phyloP scores from a whole-genome alignment of 2,888 invertebrate species.

The Drosophila ustulata region DNA sequence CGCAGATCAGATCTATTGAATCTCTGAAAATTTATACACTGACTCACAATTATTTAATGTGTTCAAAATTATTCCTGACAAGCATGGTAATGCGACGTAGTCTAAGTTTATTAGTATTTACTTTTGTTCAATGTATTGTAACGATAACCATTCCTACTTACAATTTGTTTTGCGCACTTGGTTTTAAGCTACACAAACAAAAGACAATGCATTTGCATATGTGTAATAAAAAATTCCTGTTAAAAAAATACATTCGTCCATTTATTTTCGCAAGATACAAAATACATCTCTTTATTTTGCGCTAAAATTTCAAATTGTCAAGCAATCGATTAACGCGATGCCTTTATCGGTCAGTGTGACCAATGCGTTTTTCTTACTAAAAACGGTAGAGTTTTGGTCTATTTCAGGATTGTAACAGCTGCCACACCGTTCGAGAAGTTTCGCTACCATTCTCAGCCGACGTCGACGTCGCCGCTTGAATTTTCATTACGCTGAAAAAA shows the following conservation, averaged over 20 bases:
- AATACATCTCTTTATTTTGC: background rate
- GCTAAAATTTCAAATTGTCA: background rate
- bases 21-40: conserved; percentile 41
- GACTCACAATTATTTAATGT: conserved; percentile 54
- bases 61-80: conserved; percentile 71
- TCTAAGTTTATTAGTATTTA: conserved; percentile 59
- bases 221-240: conserved; percentile 73
- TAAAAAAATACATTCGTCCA: conserved; percentile 28
- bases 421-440: conserved; percentile 46
- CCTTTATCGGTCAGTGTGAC: conserved; percentile 18
- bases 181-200: conserved; percentile 48
- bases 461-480: conserved; percentile 57
- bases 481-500: conserved; percentile 65
- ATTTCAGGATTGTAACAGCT: background rate
- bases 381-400: background rate
- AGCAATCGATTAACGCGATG: background rate
- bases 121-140: conserved; percentile 49
- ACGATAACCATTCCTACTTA: conserved; percentile 71
- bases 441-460: conserved; percentile 54
- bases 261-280: background rate
- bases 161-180: conserved; percentile 73
- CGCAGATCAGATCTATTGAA: conserved; percentile 10
- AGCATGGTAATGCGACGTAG: conserved; percentile 63
- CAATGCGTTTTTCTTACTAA: background rate
- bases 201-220: conserved; percentile 40